Conservation (phyloP, 1,140 invertebrate genomes). For the Sycobia sp. region DNA sequence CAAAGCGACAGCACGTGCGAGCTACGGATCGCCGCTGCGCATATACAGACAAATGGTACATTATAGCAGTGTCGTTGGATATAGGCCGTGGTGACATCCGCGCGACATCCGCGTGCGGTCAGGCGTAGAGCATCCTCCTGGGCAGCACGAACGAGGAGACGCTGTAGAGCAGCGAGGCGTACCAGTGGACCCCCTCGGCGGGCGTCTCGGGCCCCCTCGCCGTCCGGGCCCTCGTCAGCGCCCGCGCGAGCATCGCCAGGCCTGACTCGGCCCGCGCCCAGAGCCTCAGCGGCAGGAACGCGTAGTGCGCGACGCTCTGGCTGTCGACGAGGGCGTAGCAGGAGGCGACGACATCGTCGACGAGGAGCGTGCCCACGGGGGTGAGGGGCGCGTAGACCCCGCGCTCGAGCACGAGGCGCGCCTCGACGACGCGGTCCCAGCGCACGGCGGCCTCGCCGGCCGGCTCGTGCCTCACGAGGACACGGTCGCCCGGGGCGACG, state of each 20-base stretch:
- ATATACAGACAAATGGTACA: no score
- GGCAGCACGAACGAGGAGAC: slow-evolving; percentile 75
- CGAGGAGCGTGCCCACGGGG: slow-evolving; percentile 81
- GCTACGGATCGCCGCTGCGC: no score
- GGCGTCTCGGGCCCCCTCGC: slow-evolving; percentile 11
- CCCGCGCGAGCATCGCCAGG: neutral
- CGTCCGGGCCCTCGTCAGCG: neutral
- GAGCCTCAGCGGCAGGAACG: slow-evolving; percentile 79
- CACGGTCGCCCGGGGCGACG: slow-evolving; percentile 62
- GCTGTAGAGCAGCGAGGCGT: slow-evolving; percentile 78
- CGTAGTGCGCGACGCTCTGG: slow-evolving; percentile 82
- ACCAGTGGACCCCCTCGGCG: slow-evolving; percentile 81
- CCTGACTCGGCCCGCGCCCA: slow-evolving; percentile 38
- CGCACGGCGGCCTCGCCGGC: slow-evolving; percentile 49
- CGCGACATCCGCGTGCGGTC: neutral
- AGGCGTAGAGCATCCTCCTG: slow-evolving; percentile 47
- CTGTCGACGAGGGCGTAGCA: slow-evolving; percentile 92
- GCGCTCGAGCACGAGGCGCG: slow-evolving; percentile 63
- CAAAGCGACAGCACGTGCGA: no score
- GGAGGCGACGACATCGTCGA: slow-evolving; percentile 88
- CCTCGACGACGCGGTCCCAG: slow-evolving; percentile 68
- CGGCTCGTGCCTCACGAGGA: slow-evolving; percentile 58
- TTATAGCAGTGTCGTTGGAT: no score
- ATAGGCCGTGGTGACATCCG: no score
- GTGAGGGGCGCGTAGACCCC: slow-evolving; percentile 94